Conservation (phyloP, 2,113 vertebrate genomes). For the Psittacula cyanocephala region DNA sequence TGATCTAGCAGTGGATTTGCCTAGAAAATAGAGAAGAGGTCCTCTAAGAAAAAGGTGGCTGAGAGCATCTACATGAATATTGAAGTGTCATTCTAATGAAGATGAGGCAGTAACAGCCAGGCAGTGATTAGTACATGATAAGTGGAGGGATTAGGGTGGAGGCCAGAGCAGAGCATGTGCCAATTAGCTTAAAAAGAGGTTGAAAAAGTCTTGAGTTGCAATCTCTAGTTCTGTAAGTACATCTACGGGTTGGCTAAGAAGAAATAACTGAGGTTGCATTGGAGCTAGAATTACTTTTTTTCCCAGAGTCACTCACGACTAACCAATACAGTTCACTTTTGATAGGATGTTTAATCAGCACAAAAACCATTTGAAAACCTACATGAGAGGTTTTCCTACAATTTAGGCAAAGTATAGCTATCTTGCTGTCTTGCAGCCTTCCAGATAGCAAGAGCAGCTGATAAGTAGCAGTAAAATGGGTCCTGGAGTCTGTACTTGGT, state of each 20-base stretch:
- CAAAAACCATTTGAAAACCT: background rate
- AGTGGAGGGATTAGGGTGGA: background rate
- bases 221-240: background rate
- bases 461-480: background rate
- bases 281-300: background rate
- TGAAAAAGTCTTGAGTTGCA: background rate
- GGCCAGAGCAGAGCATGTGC: background rate
- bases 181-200: background rate
- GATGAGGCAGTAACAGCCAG: background rate
- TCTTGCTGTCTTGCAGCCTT: background rate
- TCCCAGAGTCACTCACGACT: background rate
- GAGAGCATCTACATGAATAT: background rate
- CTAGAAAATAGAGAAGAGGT: background rate
- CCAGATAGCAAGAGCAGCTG: background rate
- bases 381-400: background rate
- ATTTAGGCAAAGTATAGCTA: background rate
- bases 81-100: background rate
- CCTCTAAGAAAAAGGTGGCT: background rate
- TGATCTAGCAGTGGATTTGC: background rate
- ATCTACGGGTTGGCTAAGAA: background rate
- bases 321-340: background rate
- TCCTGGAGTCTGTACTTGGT: background rate
- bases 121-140: background rate
- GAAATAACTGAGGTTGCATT: background rate
- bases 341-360: background rate